A percentile compares a stretch with the other conserved stretches of the same genome.
These are phyloP conservation scores for Sesamia nonagrioides DNA, from an alignment of 1,140 invertebrate species.

Conservation along the genomic window DNA sequence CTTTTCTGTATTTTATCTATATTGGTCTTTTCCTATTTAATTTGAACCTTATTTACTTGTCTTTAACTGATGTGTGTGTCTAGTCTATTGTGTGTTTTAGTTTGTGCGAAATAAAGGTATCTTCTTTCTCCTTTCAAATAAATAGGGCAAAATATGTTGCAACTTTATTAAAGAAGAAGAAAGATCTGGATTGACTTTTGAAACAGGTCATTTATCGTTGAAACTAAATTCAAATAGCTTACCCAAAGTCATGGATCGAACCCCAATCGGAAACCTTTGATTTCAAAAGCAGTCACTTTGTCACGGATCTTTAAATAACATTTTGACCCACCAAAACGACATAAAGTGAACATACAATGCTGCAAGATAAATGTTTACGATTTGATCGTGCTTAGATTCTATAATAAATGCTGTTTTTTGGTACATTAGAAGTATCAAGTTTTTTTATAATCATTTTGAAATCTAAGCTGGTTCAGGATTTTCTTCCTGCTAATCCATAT, in stretches of 20 bases:
- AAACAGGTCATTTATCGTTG: not conserved
- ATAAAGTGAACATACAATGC: conserved; percentile 13
- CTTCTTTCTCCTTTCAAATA: no score
- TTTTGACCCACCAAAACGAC: conserved; percentile 38
- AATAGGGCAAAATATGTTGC: no score
- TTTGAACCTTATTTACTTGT: no score
- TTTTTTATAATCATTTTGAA: conserved; percentile 39
- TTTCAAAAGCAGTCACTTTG: conserved; percentile 41
- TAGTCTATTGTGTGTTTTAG: no score
- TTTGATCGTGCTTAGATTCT: no score
- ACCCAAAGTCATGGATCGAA: conserved; percentile 2
- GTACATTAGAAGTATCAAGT: conserved; percentile 36
- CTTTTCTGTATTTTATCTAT: no score
- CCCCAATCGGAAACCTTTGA: conserved; percentile 38
- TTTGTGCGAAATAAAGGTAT: no score
- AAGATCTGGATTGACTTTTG: not conserved
- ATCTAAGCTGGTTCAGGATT: conserved; percentile 6
- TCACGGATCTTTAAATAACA: conserved; percentile 26
- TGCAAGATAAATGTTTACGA: not conserved
- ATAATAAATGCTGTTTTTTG: not conserved
- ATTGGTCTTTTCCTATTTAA: no score
- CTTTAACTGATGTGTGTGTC: no score
- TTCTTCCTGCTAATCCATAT: conserved; percentile 49
- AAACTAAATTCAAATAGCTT: not conserved
- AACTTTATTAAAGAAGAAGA: no score